Base-by-base conservation (phyloP, 2,113 vertebrate genomes). In the Cacatua alba region DNA sequence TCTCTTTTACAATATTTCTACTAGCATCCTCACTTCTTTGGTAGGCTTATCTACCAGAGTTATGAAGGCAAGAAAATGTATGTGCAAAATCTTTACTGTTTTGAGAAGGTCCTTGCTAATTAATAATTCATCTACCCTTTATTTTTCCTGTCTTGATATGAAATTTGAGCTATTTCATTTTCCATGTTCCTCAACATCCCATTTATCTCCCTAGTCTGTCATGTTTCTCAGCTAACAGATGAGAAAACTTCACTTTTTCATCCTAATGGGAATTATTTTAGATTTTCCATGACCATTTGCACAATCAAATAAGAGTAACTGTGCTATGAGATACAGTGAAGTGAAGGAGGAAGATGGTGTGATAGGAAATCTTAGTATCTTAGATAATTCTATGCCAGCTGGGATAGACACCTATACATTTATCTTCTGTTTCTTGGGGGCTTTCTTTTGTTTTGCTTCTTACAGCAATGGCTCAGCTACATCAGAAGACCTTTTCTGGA, bases 401-500 rank as follows among this genome's bases (percentile, higher is more conserved):
- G 48, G 17, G 35, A 18, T 37, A 86, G 44, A 79, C 62, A 64
- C 43, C 48, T 21, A 41, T 60, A 71, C 74, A 87, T 89, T 95
- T 94, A 92, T 94, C 77, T 89, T 88, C 53, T 96, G 51, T 90
- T 94, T 94, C 82, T 71, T 91, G 92, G 92, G 78, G 77, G 26
- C 63, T 88, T 88, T 91, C 57, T 87, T 95, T 91, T 88, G 25
- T 91, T 79, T 51, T 92, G 86, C 94, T 74, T 94, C 71, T 80
- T 97, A 62, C 88, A 99, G 99, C 57, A 99, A 99, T 72, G 99
- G 99, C 78, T 99, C 99, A 19, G 98, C 99, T 91, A 99, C 99
- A 59, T 99, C 99, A 10, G 99, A 99, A 97, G 99, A 99, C 83
- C 97, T 99, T 53, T 99, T 99, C 92, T 99, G 99, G 99, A 99